These are phyloP conservation scores for Apomyelois bistriatella DNA, from an alignment of 2,888 invertebrate species.

Conservation along the genomic window DNA sequence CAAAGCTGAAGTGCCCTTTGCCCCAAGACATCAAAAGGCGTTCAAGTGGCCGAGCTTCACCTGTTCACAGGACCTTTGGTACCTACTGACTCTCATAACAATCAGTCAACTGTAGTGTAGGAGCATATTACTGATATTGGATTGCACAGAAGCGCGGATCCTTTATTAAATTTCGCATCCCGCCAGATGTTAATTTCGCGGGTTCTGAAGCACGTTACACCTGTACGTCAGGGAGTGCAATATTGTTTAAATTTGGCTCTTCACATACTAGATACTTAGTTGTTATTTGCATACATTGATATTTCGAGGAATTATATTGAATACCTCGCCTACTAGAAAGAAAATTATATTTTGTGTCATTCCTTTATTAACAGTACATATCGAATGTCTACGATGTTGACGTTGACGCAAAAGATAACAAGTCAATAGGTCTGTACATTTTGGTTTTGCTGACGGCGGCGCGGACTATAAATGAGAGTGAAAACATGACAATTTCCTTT, in stretches of 20 bases:
- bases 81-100: background rate
- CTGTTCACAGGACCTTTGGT: background rate
- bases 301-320: background rate
- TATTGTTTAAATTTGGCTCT: slow-evolving; percentile 7
- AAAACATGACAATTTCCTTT: too few species aligned
- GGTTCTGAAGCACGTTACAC: slow-evolving; percentile 12
- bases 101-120: background rate
- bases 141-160: background rate
- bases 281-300: background rate
- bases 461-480: too few species aligned
- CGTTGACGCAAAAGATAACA: too few species aligned
- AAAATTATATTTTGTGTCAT: too few species aligned
- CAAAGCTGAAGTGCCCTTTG: background rate
- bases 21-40: background rate
- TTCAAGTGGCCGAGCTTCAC: background rate
- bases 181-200: slow-evolving; percentile 7
- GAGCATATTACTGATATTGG: slow-evolving; percentile 10
- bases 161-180: slow-evolving; percentile 4
- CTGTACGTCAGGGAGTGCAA: slow-evolving; percentile 18
- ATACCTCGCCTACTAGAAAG: too few species aligned
- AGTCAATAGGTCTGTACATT: too few species aligned
- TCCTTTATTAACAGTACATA: too few species aligned
- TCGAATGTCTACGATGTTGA: too few species aligned
- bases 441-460: too few species aligned
- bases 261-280: background rate